Conservation (phyloP, 2,113 vertebrate genomes). For the Triplophysa siluroides region DNA sequence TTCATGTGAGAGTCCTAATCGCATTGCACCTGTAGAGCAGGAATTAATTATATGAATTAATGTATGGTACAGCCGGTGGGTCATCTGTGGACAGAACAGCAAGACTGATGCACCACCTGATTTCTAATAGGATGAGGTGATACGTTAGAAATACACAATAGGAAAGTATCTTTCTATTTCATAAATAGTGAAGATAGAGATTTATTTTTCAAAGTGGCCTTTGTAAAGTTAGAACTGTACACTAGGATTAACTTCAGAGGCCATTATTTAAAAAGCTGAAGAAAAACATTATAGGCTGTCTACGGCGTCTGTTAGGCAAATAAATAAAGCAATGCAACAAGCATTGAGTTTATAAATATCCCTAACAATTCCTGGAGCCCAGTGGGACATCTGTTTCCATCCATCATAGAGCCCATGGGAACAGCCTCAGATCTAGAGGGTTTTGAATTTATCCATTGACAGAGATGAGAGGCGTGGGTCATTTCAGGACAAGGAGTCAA, state of each 20-base stretch:
- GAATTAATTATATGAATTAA: neutral
- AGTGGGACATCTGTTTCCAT: slow-evolving; percentile 51
- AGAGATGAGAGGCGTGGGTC: slow-evolving; percentile 34
- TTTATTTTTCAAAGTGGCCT: neutral
- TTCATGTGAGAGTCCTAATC: neutral
- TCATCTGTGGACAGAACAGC: neutral
- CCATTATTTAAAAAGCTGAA: neutral
- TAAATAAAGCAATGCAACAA: slow-evolving; percentile 50
- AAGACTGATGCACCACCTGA: neutral
- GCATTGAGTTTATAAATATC: slow-evolving; percentile 54
- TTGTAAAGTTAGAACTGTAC: neutral
- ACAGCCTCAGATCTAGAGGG: slow-evolving; percentile 27
- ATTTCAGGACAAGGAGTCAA: neutral
- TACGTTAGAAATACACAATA: neutral
- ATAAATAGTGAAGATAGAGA: too few species aligned
- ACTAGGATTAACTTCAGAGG: neutral
- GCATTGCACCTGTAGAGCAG: neutral
- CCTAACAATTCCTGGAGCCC: slow-evolving; percentile 48
- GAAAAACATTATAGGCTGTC: neutral
- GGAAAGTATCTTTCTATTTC: too few species aligned
- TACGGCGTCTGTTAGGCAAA: slow-evolving; percentile 45
- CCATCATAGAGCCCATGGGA: slow-evolving; percentile 45
- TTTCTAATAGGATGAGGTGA: neutral
- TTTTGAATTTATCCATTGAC: slow-evolving; percentile 37
- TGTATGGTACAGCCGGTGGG: neutral